Base-by-base conservation (phyloP, 1,140 invertebrate genomes). In the Metaphire vulgaris region DNA sequence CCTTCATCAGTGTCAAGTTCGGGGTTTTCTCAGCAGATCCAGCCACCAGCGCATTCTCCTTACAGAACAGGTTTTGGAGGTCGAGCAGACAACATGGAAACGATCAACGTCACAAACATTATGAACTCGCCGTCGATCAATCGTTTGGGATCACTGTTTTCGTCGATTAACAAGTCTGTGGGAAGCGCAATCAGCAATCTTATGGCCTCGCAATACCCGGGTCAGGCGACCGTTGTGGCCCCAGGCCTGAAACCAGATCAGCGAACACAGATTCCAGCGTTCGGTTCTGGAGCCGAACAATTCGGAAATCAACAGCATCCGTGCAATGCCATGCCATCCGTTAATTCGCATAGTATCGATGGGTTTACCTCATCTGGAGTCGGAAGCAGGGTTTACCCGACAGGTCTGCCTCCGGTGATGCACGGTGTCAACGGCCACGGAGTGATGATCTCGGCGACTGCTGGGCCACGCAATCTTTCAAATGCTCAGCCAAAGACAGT, bases 11-110 rank as follows among this genome's bases (percentile, higher is more conserved):
- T 56, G 41, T 21, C 41, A 6, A 56, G 41, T 21, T 21, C 21
- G 41, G n/a, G n/a, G n/a, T n/a, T n/a, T n/a, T 56, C 41, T 26
- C 69, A 78, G 28, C 76, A 72, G 2, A 68, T 76, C 84, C 90
- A 91, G 66, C 89, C 67, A 30, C 69, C 21, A 32, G 2, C 67
- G 2, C 31, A 29, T 30, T 74, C 28, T 32, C 1, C 15, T 30
- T 15, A n/a, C n/a, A n/a, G 33, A 29, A n/a, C n/a, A 69, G 30
- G 28, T 16, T 69, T 33, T 67, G 2, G n/a, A 28, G 29, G 68
- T 32, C 28, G 30, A 68, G 29, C 32, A 21, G 64, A 67, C 30
- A 70, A 41, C 16, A 33, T 77, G 0, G 64, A 74, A 32, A 77
- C 76, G 14, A 67, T 77, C 2, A 73, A 74, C 26, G 72, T 77